phyloP scores from a whole-genome alignment of 2,888 invertebrate species.

The Drosophila austrosaltans region DNA sequence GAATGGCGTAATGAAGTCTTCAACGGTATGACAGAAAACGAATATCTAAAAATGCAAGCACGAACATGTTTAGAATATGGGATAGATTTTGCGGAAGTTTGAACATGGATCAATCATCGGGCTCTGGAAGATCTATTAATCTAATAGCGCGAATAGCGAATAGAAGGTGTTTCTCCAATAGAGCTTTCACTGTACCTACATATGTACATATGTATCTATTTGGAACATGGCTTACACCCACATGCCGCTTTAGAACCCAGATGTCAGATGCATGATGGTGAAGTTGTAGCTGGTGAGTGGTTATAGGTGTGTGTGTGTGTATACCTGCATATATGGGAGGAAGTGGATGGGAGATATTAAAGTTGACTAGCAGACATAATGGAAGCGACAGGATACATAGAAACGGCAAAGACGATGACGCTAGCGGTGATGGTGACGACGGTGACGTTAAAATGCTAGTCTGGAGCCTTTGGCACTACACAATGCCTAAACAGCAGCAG shows the following conservation, averaged over 20 bases:
- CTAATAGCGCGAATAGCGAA: too few relatives aligned
- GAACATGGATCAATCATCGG: too few relatives aligned
- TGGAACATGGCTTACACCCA: too few relatives aligned
- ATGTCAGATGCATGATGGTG: neutral
- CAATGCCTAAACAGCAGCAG: constrained; percentile 44
- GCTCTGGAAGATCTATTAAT: too few relatives aligned
- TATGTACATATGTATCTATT: too few relatives aligned
- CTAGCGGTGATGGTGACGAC: constrained; percentile 25
- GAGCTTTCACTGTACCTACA: too few relatives aligned
- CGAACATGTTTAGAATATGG: too few relatives aligned
- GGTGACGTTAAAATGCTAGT: constrained; percentile 31
- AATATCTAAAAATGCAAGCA: too few relatives aligned
- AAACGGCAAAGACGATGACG: constrained; percentile 5
- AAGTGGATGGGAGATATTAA: constrained; percentile 19
- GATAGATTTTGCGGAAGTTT: too few relatives aligned
- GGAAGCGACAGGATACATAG: constrained; percentile 33
- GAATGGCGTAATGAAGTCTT: too few relatives aligned
- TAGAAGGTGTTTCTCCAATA: too few relatives aligned
- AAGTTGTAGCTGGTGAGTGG: neutral
- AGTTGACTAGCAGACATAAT: constrained; percentile 36
- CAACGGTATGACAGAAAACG: too few relatives aligned
- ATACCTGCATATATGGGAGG: neutral
- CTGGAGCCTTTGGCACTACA: constrained; percentile 39
- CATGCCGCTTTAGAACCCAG: neutral
- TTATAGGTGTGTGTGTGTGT: neutral